These are phyloP conservation scores for Eleutherodactylus coqui DNA, from an alignment of 2,797 vertebrate species.

Conservation along the genomic window DNA sequence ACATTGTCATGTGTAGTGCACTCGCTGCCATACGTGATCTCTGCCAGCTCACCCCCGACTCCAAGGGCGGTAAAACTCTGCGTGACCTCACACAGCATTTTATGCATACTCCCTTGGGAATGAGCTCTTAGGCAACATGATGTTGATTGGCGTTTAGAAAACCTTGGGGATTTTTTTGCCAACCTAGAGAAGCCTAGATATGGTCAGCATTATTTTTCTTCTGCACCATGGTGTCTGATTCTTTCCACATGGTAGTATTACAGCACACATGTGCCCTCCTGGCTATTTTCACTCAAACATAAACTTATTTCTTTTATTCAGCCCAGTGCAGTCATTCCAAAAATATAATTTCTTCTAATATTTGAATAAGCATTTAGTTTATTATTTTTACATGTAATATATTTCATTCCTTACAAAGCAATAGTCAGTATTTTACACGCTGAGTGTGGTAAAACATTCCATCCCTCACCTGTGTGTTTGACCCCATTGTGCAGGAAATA, in stretches of 20 bases:
- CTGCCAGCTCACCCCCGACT: too few relatives aligned
- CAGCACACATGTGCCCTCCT: background rate
- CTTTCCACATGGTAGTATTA: background rate
- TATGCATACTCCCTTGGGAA: too few relatives aligned
- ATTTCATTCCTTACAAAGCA: background rate
- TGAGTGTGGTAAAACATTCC: slow-evolving; percentile 12
- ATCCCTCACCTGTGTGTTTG: background rate
- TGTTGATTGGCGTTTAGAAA: background rate
- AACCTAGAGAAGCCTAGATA: background rate
- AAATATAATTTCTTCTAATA: slow-evolving; percentile 44
- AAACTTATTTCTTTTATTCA: background rate
- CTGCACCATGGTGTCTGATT: background rate
- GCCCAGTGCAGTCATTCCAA: background rate
- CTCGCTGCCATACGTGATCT: too few relatives aligned
- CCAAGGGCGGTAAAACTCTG: too few relatives aligned
- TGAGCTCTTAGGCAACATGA: background rate
- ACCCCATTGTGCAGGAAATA: background rate
- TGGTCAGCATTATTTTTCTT: background rate
- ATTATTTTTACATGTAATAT: slow-evolving; percentile 24
- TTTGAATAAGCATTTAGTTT: slow-evolving; percentile 35
- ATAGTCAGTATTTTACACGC: background rate
- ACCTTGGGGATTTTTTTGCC: background rate
- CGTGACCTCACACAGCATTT: too few relatives aligned
- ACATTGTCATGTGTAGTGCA: too few relatives aligned
- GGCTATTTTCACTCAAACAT: background rate